Evolutionary conservation across 2,888 invertebrate species (phyloP), one percentile per base, ranked within the genome.

Genomic region (Leptopilina syphax): DNA sequence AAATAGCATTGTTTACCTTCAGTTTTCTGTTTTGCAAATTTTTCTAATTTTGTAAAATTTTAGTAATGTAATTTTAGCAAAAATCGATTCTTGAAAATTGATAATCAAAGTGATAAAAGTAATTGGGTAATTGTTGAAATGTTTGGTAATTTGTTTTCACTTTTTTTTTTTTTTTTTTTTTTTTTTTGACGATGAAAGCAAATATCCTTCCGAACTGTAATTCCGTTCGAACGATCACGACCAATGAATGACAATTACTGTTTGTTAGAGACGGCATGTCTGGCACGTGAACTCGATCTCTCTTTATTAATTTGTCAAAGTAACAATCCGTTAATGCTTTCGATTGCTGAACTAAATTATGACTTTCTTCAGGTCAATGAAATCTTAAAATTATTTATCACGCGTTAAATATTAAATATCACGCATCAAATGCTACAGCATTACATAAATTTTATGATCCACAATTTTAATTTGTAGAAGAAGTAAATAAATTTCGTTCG

Each of bases 221-320:
- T 8, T 73, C 13, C 27, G 54, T 54, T 73, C 70, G 70, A 54
- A 27, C 6, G 27, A 54, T n/a, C 27, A 57, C 54, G 27, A 8
- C 54, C 70, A 13, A 13, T 7, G 54, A 73, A 73, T 73, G 34
- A 57, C 54, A 73, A 34, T 73, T 73, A 73, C 54, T 50, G 54
- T 73, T 73, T 73, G 54, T 57, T 73, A 73, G 70, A 73, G 54
- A 57, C 57, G 13, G 50, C 34, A n/a, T 73, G 50, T 73, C 54
- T 73, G 70, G 50, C 70, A 50, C 27, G 70, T 70, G 68, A 68
- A 73, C 12, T 9, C 54, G 54, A 73, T 57, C 34, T 57, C 50
- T 70, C 27, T 70, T 70, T 73, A 73, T 73, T 57, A 54, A 57
- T 73, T 73, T 73, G 50, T 54, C 8, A 34, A 73, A 73, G 50